These are phyloP conservation scores for Cheilosia variabilis DNA, from an alignment of 2,888 invertebrate genomes.

Conservation along the genomic window DNA sequence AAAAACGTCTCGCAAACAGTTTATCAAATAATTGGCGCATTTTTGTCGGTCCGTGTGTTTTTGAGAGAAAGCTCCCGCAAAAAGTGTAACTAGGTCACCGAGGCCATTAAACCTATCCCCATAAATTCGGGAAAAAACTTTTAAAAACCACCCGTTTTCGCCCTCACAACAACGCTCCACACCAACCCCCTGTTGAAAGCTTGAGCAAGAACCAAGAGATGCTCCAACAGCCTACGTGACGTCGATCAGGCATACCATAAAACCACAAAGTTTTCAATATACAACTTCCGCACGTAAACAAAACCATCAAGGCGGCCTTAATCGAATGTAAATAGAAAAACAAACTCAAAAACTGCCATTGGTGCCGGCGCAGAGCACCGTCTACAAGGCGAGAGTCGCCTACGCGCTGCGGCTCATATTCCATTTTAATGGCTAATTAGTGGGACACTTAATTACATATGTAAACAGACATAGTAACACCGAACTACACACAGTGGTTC, in stretches of 20 bases:
- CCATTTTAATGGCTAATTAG: conserved; percentile 50
- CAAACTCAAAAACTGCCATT: background rate
- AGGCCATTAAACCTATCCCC: conserved; percentile 6
- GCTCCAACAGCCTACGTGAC: conserved; percentile 41
- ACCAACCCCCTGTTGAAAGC: background rate
- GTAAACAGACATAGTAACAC: conserved; percentile 21
- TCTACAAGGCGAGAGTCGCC: background rate
- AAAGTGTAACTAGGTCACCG: conserved; percentile 22
- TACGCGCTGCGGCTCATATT: conserved; percentile 30
- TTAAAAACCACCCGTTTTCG: conserved; percentile 37
- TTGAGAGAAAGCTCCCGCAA: background rate
- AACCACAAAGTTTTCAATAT: background rate
- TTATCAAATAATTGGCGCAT: background rate
- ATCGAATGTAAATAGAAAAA: conserved; percentile 35
- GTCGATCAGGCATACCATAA: conserved; percentile 26
- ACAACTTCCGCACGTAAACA: conserved; percentile 36
- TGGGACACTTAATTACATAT: conserved; percentile 48
- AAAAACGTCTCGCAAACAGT: background rate
- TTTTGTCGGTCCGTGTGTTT: no score
- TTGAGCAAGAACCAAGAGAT: conserved; percentile 2
- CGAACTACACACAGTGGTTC: conserved; percentile 1
- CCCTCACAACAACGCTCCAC: background rate
- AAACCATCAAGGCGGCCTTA: conserved; percentile 40
- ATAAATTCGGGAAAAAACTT: background rate
- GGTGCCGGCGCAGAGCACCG: background rate